Percentiles rank a stretch among this genome's conserved stretches.
phyloP scores from a whole-genome alignment of 2,797 vertebrate species.

The Chelidonichthys spinosus region DNA sequence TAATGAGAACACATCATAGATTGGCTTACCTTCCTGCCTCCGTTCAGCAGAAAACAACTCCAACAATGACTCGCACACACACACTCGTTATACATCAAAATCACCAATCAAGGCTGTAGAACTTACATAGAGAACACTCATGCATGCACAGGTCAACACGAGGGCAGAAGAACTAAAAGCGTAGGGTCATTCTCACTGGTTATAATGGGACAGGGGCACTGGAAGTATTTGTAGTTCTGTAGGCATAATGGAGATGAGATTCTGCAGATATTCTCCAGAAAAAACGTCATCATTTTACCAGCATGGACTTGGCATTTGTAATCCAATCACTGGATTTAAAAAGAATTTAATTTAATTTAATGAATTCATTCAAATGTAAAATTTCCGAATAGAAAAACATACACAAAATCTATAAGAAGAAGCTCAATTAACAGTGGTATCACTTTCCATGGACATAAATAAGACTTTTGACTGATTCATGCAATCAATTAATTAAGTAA shows the following conservation, averaged over 20 bases:
- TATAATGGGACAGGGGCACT: constrained; percentile 11
- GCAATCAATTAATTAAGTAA: too few species aligned
- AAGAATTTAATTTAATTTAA: neutral
- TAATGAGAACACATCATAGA: constrained; percentile 69
- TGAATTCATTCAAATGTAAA: neutral
- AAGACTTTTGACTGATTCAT: too few species aligned
- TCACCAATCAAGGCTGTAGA: constrained; percentile 24
- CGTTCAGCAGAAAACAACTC: constrained; percentile 50
- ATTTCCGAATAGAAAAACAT: too few species aligned
- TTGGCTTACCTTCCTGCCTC: constrained; percentile 62
- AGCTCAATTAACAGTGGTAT: too few species aligned
- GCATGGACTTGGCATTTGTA: neutral
- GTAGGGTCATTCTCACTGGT: constrained; percentile 24
- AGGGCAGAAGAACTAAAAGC: neutral
- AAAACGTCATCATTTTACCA: neutral
- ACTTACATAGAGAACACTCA: constrained; percentile 16
- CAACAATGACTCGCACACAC: constrained; percentile 46
- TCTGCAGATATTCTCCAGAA: neutral
- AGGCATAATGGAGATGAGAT: constrained; percentile 12
- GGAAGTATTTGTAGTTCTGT: neutral
- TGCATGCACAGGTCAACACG: constrained; percentile 16
- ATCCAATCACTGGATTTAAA: neutral
- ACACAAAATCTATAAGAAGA: too few species aligned
- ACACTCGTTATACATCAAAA: constrained; percentile 28
- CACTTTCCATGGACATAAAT: too few species aligned